Evolutionary conservation across 2,888 invertebrate genomes (phyloP), one percentile per base, ranked within the genome.

Genomic region (Operophtera brumata): DNA sequence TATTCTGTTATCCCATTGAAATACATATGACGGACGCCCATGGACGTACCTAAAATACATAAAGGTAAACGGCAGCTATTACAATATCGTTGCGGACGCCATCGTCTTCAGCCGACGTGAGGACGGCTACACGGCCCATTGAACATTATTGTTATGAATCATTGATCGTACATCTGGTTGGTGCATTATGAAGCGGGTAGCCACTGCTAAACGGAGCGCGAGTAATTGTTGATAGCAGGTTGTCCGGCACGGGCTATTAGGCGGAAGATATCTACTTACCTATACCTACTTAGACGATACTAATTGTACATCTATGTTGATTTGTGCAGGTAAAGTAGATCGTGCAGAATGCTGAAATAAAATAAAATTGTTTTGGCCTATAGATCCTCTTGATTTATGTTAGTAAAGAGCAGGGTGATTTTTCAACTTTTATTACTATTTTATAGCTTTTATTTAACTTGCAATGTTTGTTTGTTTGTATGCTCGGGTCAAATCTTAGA

Each of bases 211-310:
- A 45, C 49, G 45, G 55, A 28, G 32, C 45, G 60, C 54, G 58
- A 62, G 44, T 60, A 60, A 62, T 60, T 42, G 57, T 57, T 56
- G 57, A 57, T 59, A 57, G 46, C 55, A 50, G 34, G 47, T 43
- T 53, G 51, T 42, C 53, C 28, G 54, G 30, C 49, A 41, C 41
- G 49, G 49, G 32, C 46, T 49, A 54, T 54, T 54, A 54, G 49
- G 35, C 40, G 10, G 41, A 45, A 48, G n/a, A 45, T 41, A 54
- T 48, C 48, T 47, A 20, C 20, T 11, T 39, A 47, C 13, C 8
- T 30, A 42, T 13, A 30, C 13, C 30, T 41, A 10, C 9, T 2
- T 30, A 30, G 30, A 10, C n/a, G n/a, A n/a, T n/a, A n/a, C 4
- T 20, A 20, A 20, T 2, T 20, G 20, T 20, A 20, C 20, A 20